These are phyloP conservation scores for Pardalotus punctatus DNA, from an alignment of 2,113 vertebrate species.

Conservation along the genomic window DNA sequence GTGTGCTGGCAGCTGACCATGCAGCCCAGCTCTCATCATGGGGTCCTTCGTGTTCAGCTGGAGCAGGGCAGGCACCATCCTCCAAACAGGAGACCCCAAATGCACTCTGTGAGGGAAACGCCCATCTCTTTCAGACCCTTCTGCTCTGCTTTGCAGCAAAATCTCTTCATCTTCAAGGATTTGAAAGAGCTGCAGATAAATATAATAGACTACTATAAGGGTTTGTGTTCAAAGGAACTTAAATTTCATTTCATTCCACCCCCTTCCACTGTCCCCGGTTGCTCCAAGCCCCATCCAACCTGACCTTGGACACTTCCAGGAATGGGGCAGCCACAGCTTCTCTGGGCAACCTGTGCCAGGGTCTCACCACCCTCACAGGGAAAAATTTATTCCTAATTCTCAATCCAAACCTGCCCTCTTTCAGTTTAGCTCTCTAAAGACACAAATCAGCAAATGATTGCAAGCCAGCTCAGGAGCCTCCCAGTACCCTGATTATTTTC, in stretches of 20 bases:
- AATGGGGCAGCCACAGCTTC: background rate
- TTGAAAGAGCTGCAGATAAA: background rate
- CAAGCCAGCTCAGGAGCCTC: background rate
- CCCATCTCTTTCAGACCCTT: background rate
- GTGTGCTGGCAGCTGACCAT: background rate
- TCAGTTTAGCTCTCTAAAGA: background rate
- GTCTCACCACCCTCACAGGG: background rate
- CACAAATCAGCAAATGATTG: background rate
- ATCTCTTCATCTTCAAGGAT: background rate
- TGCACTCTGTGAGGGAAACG: fast-evolving
- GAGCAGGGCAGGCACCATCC: background rate
- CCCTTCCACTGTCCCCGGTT: background rate
- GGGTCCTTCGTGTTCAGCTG: background rate
- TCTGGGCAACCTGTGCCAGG: background rate
- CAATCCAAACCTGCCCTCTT: background rate
- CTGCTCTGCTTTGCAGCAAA: background rate
- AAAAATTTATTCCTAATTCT: no score
- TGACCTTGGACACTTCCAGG: background rate
- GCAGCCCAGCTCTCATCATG: fast-evolving
- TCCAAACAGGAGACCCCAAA: background rate
- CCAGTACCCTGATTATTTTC: fast-evolving
- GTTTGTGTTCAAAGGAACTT: background rate
- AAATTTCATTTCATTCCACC: background rate
- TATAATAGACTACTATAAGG: background rate
- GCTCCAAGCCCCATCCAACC: background rate